phyloP scores from a whole-genome alignment of 1,140 invertebrate genomes.

The Drosophila triauraria region DNA sequence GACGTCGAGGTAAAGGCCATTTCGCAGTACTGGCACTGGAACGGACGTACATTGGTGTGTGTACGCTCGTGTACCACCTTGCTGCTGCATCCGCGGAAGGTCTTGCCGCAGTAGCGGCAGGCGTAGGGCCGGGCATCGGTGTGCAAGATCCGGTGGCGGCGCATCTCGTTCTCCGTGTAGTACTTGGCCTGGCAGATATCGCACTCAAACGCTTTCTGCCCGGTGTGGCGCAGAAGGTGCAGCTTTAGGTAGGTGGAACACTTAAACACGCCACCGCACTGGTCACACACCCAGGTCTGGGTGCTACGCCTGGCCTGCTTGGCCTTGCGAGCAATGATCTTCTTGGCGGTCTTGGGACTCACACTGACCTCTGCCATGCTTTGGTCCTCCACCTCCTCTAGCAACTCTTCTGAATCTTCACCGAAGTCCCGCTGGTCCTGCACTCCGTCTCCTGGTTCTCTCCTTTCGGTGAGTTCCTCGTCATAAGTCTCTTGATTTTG shows the following conservation, averaged over 20 bases:
- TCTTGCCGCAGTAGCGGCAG: slow-evolving; percentile 58
- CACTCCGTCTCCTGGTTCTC: too few species aligned
- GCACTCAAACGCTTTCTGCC: slow-evolving; percentile 56
- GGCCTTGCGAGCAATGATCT: background rate
- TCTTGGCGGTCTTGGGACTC: background rate
- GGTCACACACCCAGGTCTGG: slow-evolving; percentile 63
- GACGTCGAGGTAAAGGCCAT: slow-evolving; percentile 88
- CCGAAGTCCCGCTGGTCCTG: background rate
- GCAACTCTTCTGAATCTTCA: background rate
- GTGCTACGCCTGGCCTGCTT: background rate
- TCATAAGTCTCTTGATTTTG: background rate
- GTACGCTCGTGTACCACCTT: slow-evolving; percentile 62
- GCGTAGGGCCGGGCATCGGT: slow-evolving; percentile 56
- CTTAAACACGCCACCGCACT: slow-evolving; percentile 62
- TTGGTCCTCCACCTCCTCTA: background rate
- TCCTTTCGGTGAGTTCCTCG: background rate
- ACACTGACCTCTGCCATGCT: background rate
- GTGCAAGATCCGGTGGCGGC: slow-evolving; percentile 61
- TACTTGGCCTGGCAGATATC: slow-evolving; percentile 58
- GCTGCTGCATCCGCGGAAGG: slow-evolving; percentile 63
- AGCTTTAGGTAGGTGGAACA: slow-evolving; percentile 63
- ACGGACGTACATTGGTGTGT: slow-evolving; percentile 91
- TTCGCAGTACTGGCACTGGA: slow-evolving; percentile 88
- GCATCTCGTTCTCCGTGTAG: slow-evolving; percentile 62
- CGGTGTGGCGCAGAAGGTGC: slow-evolving; percentile 57